Conservation (phyloP, 1,140 invertebrate genomes). For the Drosophila baimaii region DNA sequence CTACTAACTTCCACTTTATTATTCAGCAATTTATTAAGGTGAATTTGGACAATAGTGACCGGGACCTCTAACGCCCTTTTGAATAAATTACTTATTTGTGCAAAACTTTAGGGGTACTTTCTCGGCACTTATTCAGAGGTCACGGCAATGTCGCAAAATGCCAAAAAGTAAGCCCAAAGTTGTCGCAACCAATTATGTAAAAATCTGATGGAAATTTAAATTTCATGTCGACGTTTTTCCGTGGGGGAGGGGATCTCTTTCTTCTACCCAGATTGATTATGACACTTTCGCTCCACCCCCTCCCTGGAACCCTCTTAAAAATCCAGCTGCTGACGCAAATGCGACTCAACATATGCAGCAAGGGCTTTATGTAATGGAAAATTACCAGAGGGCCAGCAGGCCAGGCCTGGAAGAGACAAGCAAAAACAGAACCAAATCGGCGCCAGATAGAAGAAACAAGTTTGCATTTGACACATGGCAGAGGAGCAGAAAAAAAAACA, state of each 20-base stretch:
- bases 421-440: slow-evolving; percentile 41
- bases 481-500: neutral
- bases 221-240: slow-evolving; percentile 9
- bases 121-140: slow-evolving; percentile 8
- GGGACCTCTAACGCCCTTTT: neutral
- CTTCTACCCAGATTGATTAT: slow-evolving; percentile 33
- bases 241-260: too few relatives aligned
- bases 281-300: slow-evolving; percentile 14
- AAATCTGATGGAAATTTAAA: slow-evolving; percentile 48
- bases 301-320: neutral
- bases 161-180: slow-evolving; percentile 18
- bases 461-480: slow-evolving; percentile 75
- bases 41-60: neutral
- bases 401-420: neutral
- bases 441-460: slow-evolving; percentile 50
- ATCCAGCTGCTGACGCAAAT: slow-evolving; percentile 56
- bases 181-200: slow-evolving; percentile 50
- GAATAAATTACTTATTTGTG: slow-evolving; percentile 34
- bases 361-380: slow-evolving; percentile 69
- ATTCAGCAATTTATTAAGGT: slow-evolving; percentile 16
- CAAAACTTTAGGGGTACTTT: slow-evolving; percentile 19
- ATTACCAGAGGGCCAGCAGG: slow-evolving; percentile 39
- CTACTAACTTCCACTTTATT: neutral
- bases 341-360: slow-evolving; percentile 51
- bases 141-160: slow-evolving; percentile 21